Conservation (phyloP, 2,888 invertebrate species). For the Xiphydria camelus region DNA sequence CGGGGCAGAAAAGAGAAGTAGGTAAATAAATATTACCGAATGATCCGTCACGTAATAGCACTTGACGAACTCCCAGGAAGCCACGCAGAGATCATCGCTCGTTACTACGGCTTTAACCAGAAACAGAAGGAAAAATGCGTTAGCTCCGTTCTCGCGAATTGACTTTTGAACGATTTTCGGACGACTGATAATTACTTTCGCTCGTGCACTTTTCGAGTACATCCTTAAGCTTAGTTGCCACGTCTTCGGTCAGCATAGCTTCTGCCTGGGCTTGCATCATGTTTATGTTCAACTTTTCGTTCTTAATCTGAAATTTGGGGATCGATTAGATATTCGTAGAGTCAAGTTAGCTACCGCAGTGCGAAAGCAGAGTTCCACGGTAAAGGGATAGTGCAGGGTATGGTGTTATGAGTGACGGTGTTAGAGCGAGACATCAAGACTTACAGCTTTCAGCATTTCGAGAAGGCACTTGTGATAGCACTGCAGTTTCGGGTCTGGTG, state of each 20-base stretch:
- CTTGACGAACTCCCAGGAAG: slow-evolving; percentile 29
- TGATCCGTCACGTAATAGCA: slow-evolving; percentile 33
- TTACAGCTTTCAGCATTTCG: slow-evolving; percentile 62
- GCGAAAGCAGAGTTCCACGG: no score
- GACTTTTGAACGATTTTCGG: no score
- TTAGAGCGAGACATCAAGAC: slow-evolving; percentile 15
- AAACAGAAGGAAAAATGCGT: no score
- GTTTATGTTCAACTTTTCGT: slow-evolving; percentile 60
- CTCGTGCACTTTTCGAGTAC: slow-evolving; percentile 22
- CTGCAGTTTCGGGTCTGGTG: slow-evolving; percentile 40
- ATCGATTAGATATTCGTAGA: no score
- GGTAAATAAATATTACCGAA: no score
- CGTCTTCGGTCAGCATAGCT: slow-evolving; percentile 30
- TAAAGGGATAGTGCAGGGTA: no score
- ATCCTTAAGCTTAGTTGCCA: slow-evolving; percentile 22
- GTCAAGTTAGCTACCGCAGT: no score
- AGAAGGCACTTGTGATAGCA: slow-evolving; percentile 63
- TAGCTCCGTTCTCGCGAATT: no score
- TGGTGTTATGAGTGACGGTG: no score
- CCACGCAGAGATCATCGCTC: slow-evolving; percentile 31
- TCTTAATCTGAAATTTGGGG: slow-evolving; percentile 57
- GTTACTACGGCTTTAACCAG: slow-evolving; percentile 16
- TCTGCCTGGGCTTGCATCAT: slow-evolving; percentile 60
- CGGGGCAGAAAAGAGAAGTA: no score
- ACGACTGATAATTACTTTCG: slow-evolving; percentile 24